Evolutionary conservation across 1,140 invertebrate genomes (phyloP), one percentile per base, ranked within the genome.

Genomic region (Carposina sasakii): DNA sequence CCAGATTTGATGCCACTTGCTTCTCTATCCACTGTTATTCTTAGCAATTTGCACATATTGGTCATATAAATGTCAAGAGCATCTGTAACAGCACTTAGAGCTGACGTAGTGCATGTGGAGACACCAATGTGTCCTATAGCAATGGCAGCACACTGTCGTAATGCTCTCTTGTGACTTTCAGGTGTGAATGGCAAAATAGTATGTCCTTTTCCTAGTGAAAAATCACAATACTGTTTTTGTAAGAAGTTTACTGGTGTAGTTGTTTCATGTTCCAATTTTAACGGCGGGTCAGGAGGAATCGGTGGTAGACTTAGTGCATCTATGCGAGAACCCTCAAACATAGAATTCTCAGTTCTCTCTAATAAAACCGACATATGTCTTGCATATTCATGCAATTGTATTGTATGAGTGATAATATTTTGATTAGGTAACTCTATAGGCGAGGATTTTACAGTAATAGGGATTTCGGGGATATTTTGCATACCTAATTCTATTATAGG

Each of bases 401-500:
- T 78, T 0, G 81, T 82, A 37, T 82, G 78, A 0, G 76, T 81
- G 19, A 82, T 78, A 23, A 81, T 56, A 64, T 85, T 82, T 10
- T 65, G 63, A 36, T 69, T 75, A 4, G 78, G 81, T 26, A 82
- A 47, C 52, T 85, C 77, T 13, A 85, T 74, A 3, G 77, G 78
- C 4, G 78, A 73, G 0, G 72, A 74, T 55, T 84, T 81, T 9
- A 79, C 78, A 37, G 74, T 75, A 13, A 82, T 82, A 0, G 78
- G 75, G 60, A 76, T 75, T 65, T 84, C 81, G 4, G 81, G 75
- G 39, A 83, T 84, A 37, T 83, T 84, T 62, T 85, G 83, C 75
- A 85, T 76, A 9, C 81, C 83, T 13, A 85, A 55, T 56, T 86
- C 85, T 16, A 86, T 86, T n/a, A 86, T 77, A 2, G 81, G 79